These are phyloP conservation scores for Hypselothyrea guttata DNA, from an alignment of 2,888 invertebrate species.

Conservation along the genomic window DNA sequence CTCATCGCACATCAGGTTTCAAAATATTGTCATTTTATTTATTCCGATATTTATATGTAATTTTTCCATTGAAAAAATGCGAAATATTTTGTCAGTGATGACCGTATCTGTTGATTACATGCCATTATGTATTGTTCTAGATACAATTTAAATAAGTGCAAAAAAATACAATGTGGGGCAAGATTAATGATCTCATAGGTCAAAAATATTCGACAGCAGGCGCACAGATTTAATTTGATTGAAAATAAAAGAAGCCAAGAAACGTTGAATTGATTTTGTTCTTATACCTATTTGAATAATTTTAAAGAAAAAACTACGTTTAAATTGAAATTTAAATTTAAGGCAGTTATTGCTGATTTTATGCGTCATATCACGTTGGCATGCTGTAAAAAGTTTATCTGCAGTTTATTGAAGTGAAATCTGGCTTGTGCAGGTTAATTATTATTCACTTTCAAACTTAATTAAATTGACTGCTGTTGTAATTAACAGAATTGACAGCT, in stretches of 20 bases:
- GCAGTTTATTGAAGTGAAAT: slow-evolving; percentile 22
- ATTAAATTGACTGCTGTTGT: slow-evolving; percentile 51
- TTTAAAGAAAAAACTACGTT: not conserved
- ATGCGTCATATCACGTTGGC: not conserved
- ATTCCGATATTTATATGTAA: slow-evolving; percentile 33
- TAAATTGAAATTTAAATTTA: not conserved
- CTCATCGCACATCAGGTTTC: not conserved
- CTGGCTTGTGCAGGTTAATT: slow-evolving; percentile 53
- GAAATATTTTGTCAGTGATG: slow-evolving; percentile 18
- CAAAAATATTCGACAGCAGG: slow-evolving; percentile 27
- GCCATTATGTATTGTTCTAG: slow-evolving; percentile 48
- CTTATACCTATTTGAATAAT: too few relatives aligned
- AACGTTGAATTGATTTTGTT: too few relatives aligned
- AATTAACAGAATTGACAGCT: slow-evolving; percentile 56
- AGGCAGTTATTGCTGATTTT: not conserved
- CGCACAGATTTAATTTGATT: slow-evolving; percentile 63
- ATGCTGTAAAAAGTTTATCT: slow-evolving; percentile 4
- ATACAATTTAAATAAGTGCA: slow-evolving; percentile 38
- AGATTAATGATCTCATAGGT: slow-evolving; percentile 60
- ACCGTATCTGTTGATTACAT: slow-evolving; percentile 36
- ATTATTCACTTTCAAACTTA: slow-evolving; percentile 56
- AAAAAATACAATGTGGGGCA: slow-evolving; percentile 26
- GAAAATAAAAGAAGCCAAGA: slow-evolving; percentile 32
- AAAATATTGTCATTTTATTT: slow-evolving; percentile 32
- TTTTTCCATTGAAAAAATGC: slow-evolving; percentile 16